These are phyloP conservation scores for Jaculus jaculus DNA, from an alignment of 2,113 vertebrate species.

Conservation along the genomic window DNA sequence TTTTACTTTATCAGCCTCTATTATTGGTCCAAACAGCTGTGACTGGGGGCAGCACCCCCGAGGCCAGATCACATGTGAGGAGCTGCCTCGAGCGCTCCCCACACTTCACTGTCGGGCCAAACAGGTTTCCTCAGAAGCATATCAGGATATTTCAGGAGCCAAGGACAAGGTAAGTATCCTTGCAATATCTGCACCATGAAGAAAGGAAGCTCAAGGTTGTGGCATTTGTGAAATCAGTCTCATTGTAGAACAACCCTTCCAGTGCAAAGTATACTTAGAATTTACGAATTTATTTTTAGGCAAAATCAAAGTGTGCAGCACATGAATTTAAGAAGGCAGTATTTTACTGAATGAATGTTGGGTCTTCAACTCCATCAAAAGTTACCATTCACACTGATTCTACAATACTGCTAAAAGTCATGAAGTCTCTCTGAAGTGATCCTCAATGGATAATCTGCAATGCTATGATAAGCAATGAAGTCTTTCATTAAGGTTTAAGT, in stretches of 20 bases:
- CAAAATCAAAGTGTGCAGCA: not conserved
- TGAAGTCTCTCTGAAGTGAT: not conserved
- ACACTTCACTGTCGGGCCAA: not conserved
- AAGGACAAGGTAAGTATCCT: not conserved
- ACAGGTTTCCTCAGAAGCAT: not conserved
- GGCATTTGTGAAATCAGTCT: not conserved
- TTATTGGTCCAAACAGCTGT: constrained; percentile 40
- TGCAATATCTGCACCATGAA: not conserved
- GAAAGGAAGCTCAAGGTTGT: constrained; percentile 15
- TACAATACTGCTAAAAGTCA: not conserved
- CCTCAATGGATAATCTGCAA: too few species aligned
- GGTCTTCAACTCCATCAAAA: not conserved
- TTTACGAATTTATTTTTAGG: constrained; percentile 49
- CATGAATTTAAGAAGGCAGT: not conserved
- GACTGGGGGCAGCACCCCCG: not conserved
- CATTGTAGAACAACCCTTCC: not conserved
- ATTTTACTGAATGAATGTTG: not conserved
- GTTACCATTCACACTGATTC: not conserved
- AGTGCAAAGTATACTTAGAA: constrained; percentile 32
- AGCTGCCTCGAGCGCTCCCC: not conserved
- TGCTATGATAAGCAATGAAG: not conserved
- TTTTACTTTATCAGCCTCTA: constrained; percentile 82
- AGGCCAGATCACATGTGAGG: not conserved
- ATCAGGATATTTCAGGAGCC: not conserved
- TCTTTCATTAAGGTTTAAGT: not conserved